A percentile compares a stretch with the other conserved stretches of the same genome.
Evolutionary conservation across 2,888 invertebrate genomes (phyloP).

Genomic region (Pharmacophagus antenor): DNA sequence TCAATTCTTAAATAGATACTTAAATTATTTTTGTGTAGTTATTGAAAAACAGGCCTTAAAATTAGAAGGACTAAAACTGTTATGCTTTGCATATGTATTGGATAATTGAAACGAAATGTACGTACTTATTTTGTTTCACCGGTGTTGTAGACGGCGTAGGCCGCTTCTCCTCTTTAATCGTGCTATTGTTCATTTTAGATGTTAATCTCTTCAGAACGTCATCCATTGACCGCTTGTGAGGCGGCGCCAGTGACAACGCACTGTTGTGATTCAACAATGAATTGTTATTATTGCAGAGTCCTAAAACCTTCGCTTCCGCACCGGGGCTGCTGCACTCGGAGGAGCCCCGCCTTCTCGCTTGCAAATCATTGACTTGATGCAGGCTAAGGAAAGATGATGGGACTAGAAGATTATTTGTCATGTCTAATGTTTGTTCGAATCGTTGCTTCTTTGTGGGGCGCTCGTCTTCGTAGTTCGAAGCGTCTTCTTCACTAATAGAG

Average conservation of each 20-base stretch:
- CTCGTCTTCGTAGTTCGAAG: constrained; percentile 81
- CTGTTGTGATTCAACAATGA: constrained; percentile 83
- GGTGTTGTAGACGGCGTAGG: constrained; percentile 86
- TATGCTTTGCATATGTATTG: no score
- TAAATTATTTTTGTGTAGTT: no score
- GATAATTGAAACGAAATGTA: no score
- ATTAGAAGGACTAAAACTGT: no score
- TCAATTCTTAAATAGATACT: no score
- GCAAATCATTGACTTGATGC: constrained; percentile 80
- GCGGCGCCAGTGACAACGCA: constrained; percentile 71
- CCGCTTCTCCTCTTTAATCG: constrained; percentile 86
- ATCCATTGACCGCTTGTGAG: constrained; percentile 92
- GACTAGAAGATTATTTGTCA: constrained; percentile 82
- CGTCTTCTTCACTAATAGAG: constrained; percentile 81
- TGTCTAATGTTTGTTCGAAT: constrained; percentile 81
- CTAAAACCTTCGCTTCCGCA: constrained; percentile 83
- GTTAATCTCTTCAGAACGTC: constrained; percentile 93
- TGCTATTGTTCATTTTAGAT: constrained; percentile 91
- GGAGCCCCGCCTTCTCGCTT: constrained; percentile 76
- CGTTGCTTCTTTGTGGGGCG: constrained; percentile 82
- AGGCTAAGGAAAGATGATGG: constrained; percentile 77
- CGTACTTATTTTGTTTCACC: constrained; percentile 79
- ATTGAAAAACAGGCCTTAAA: no score
- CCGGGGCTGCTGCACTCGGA: constrained; percentile 88
- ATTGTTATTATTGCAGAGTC: constrained; percentile 84